Evolutionary conservation across 2,113 vertebrate genomes (phyloP), one percentile per base, ranked within the genome.

Genomic region (Strix aluco): DNA sequence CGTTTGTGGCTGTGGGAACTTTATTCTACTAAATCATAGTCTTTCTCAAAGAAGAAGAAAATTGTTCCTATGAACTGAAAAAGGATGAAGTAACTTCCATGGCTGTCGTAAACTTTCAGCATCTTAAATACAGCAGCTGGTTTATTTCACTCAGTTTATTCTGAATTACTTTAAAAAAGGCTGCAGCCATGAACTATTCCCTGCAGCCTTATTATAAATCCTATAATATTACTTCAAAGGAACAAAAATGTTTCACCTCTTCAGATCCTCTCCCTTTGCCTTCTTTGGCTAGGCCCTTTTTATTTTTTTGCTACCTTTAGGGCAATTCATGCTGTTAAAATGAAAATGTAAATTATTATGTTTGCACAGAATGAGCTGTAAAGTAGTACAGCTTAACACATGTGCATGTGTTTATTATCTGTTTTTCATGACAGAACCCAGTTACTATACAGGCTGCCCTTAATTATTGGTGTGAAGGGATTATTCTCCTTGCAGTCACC

Each of bases 401-500:
- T 98, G 97, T 95, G 96, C 97, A 98, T 83, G 98, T 98, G 98
- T 98, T 98, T 98, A 98, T 98, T 98, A 97, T 98, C 98, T 98
- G 97, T 92, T 97, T 98, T 98, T 98, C 97, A 97, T 97, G 97
- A 98, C 97, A 98, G 97, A 98, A 96, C 94, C 96, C 96, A 96
- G 97, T 98, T 87, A 95, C 97, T 95, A 83, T 97, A 92, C 88
- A 73, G 96, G 88, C 96, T 98, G 97, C 97, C 97, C 97, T 97
- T 98, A 98, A 98, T 98, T 98, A 98, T 97, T 98, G 97, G 97
- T 97, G 98, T 96, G 96, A 98, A 97, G 97, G 97, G 97, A 98
- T 98, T 98, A 98, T 96, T 96, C 95, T 96, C 91, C 94, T 97
- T 96, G 94, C 87, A 97, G 94, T 65, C 96, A 62, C 81, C 94